Conservation (phyloP, 2,888 invertebrate genomes). For the Antheraea assamensis region DNA sequence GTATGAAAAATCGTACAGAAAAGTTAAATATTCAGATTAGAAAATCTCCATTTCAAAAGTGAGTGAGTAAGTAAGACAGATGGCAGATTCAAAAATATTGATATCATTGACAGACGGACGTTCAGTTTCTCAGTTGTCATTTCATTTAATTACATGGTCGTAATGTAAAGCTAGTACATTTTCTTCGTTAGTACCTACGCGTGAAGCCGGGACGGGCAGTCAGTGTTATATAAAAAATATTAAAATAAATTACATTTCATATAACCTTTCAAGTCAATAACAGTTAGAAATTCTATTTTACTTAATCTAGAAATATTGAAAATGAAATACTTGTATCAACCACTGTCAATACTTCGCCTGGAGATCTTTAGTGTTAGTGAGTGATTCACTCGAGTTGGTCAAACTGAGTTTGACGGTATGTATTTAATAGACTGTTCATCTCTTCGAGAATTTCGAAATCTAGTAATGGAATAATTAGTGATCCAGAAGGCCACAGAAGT, state of each 20-base stretch:
- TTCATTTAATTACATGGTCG: too few relatives aligned
- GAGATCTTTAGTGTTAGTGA: background rate
- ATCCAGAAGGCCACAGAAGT: too few relatives aligned
- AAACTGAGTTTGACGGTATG: background rate
- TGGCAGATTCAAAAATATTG: too few relatives aligned
- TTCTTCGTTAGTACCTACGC: too few relatives aligned
- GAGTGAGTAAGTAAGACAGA: too few relatives aligned
- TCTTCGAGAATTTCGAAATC: background rate
- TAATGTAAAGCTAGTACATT: too few relatives aligned
- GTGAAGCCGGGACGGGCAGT: too few relatives aligned
- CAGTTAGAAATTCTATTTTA: background rate
- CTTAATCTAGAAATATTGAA: background rate
- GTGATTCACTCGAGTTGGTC: background rate
- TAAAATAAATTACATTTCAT: background rate
- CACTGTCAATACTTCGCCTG: background rate
- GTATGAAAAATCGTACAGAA: too few relatives aligned
- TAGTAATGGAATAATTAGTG: background rate
- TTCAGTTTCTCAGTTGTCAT: too few relatives aligned
- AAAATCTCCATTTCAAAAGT: too few relatives aligned
- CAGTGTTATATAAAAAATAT: background rate
- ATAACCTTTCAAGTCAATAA: background rate
- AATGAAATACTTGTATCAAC: background rate
- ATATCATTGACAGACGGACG: too few relatives aligned
- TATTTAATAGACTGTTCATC: background rate
- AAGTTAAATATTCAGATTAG: too few relatives aligned